Evolutionary conservation across 1,140 invertebrate genomes (phyloP).

Genomic region (Cephus cinctus): DNA sequence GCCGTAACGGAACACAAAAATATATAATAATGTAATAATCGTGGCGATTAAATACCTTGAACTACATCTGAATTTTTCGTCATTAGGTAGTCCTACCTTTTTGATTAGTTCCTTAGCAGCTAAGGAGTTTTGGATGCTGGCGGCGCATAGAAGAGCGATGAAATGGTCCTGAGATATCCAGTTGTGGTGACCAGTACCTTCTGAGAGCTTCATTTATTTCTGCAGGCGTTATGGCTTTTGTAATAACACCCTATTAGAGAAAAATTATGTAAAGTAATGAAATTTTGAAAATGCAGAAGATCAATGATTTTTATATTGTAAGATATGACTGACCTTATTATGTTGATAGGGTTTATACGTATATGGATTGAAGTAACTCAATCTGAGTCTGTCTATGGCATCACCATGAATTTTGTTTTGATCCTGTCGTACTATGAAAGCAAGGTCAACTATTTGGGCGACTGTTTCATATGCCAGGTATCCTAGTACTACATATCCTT

Average conservation of each 20-base stretch:
- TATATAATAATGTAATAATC: too few species aligned
- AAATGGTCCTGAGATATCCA: constrained; percentile 51
- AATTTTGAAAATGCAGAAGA: constrained; percentile 4
- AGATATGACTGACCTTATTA: constrained; percentile 34
- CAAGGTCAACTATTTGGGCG: constrained; percentile 66
- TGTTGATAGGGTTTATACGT: constrained; percentile 52
- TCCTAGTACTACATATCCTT: constrained; percentile 59
- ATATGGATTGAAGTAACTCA: constrained; percentile 49
- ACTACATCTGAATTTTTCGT: too few species aligned
- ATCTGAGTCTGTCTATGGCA: constrained; percentile 50
- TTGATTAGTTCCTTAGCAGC: constrained; percentile 32
- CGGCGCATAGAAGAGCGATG: constrained; percentile 43
- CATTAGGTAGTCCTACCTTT: too few species aligned
- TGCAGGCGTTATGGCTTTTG: constrained; percentile 55
- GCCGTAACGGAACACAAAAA: too few species aligned
- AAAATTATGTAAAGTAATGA: constrained; percentile 12
- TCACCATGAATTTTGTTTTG: constrained; percentile 55
- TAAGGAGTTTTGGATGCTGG: constrained; percentile 44
- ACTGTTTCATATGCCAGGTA: constrained; percentile 71
- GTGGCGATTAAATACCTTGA: too few species aligned
- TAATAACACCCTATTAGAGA: constrained; percentile 31
- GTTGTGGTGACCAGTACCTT: constrained; percentile 55
- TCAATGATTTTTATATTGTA: neutral
- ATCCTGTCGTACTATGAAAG: constrained; percentile 64
- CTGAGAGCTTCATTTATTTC: constrained; percentile 62